These are phyloP conservation scores for Trachymyrmex cornetzi DNA, from an alignment of 1,140 invertebrate genomes.

Conservation along the genomic window DNA sequence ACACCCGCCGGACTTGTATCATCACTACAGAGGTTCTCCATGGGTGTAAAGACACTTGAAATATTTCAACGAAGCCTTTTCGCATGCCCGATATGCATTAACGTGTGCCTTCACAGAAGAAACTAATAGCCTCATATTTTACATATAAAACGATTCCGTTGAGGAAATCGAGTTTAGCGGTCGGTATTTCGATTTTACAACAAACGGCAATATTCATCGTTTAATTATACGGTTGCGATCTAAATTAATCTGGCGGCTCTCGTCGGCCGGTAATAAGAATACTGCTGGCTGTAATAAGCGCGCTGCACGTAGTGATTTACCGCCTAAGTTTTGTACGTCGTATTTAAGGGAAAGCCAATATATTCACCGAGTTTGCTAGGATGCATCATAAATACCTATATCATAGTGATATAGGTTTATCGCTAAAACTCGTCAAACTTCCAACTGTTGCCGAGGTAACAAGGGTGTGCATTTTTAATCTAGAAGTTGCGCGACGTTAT, in stretches of 20 bases:
- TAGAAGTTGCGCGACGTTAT: neutral
- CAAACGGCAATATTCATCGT: constrained; percentile 48
- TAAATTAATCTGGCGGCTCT: constrained; percentile 45
- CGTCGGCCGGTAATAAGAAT: constrained; percentile 51
- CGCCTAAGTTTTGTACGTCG: constrained; percentile 50
- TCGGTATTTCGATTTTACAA: constrained; percentile 24
- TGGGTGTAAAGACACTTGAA: neutral
- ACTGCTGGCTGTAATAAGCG: constrained; percentile 43
- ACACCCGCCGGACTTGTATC: neutral
- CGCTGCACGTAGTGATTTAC: constrained; percentile 44
- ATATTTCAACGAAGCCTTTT: constrained; percentile 32
- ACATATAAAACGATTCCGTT: constrained; percentile 40
- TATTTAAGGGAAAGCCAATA: constrained; percentile 63
- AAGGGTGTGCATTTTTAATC: constrained; percentile 10
- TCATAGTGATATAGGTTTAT: constrained; percentile 45
- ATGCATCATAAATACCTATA: constrained; percentile 58
- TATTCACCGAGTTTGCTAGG: constrained; percentile 53
- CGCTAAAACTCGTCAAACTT: constrained; percentile 42
- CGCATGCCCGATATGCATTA: constrained; percentile 7
- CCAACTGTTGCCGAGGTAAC: neutral
- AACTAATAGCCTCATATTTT: constrained; percentile 47
- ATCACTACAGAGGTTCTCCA: neutral
- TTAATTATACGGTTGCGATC: constrained; percentile 53
- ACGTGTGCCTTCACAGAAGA: neutral
- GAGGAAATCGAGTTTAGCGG: constrained; percentile 29